phyloP scores from a whole-genome alignment of 2,888 invertebrate genomes.

The Thereva nobilitata region DNA sequence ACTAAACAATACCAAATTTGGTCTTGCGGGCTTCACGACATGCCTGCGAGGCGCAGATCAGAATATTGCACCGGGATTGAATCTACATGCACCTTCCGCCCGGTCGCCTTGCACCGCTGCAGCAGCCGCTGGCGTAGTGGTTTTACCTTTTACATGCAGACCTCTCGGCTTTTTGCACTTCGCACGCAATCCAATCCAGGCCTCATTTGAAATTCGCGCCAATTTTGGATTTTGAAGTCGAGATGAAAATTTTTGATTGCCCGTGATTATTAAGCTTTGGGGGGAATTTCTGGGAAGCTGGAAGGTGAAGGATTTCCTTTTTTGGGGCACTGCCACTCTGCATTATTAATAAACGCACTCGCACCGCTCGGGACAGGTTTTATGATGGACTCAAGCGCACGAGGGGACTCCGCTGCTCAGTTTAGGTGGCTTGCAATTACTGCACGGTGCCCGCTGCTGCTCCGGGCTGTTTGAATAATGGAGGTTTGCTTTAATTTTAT shows the following conservation, averaged over 20 bases:
- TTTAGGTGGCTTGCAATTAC: no score
- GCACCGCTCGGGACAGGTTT: neutral
- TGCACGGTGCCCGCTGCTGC: no score
- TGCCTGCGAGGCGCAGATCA: slow-evolving; percentile 1
- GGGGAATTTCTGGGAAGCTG: neutral
- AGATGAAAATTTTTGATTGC: slow-evolving; percentile 13
- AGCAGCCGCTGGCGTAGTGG: slow-evolving; percentile 5
- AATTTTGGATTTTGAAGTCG: slow-evolving; percentile 6
- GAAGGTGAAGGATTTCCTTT: slow-evolving; percentile 8
- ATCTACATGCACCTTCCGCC: no score
- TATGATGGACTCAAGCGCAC: neutral
- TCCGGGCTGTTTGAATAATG: no score
- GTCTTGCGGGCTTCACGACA: slow-evolving; percentile 20
- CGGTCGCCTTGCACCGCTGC: neutral
- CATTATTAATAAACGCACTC: neutral
- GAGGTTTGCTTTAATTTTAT: no score
- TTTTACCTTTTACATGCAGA: slow-evolving; percentile 33
- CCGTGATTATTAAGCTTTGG: slow-evolving; percentile 3
- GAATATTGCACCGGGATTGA: neutral
- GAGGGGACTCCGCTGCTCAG: no score
- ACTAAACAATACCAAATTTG: slow-evolving; percentile 23
- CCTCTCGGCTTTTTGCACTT: slow-evolving; percentile 34
- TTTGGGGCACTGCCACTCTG: neutral
- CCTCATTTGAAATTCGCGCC: slow-evolving; percentile 24
- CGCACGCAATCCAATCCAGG: slow-evolving; percentile 15